Conservation (phyloP, 1,140 invertebrate species). For the Octopus sinensis region DNA sequence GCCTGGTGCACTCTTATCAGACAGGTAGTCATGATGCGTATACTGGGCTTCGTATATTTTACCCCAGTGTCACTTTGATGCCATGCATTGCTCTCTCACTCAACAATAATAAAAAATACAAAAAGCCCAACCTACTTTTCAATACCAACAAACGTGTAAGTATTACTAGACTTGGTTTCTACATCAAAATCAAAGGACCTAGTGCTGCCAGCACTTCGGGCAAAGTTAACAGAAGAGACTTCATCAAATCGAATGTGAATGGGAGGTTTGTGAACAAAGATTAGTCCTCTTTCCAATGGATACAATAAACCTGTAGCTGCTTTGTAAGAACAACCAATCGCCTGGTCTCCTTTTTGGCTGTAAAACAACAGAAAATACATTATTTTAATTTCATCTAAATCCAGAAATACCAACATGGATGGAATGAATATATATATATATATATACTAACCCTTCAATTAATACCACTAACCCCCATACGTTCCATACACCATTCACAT, state of each 20-base stretch:
- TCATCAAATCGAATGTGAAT: constrained; percentile 98
- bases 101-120: too few relatives aligned
- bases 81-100: too few relatives aligned
- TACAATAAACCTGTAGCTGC: constrained; percentile 96
- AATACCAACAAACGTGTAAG: constrained; percentile 95
- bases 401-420: background rate
- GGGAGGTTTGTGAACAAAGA: constrained; percentile 98
- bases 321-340: constrained; percentile 94
- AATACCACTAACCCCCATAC: too few relatives aligned
- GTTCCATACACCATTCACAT: too few relatives aligned
- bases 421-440: too few relatives aligned
- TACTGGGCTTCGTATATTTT: too few relatives aligned
- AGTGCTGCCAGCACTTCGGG: constrained; percentile 89
- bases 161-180: constrained; percentile 82
- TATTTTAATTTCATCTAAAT: background rate
- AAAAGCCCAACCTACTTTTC: constrained; percentile 70
- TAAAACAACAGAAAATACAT: constrained; percentile 35
- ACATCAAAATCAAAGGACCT: constrained; percentile 85
- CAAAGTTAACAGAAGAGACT: constrained; percentile 93
- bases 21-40: too few relatives aligned
- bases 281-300: constrained; percentile 97
- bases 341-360: constrained; percentile 86
- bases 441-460: too few relatives aligned
- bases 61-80: too few relatives aligned
- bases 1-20: too few relatives aligned